Conservation (phyloP, 2,797 vertebrate genomes). For the Acanthurus lineatus region DNA sequence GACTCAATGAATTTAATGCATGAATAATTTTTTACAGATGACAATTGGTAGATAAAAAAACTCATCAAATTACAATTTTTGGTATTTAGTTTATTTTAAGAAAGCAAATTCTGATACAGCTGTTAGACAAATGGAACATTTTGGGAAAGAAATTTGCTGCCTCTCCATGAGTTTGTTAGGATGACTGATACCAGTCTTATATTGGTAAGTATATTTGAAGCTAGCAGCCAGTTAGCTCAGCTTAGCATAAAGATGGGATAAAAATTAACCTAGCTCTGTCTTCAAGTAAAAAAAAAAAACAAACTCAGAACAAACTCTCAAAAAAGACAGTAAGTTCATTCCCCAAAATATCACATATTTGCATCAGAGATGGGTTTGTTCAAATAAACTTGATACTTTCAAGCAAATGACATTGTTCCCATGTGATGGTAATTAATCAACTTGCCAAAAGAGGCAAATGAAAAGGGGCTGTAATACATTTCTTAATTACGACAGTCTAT, state of each 20-base stretch:
- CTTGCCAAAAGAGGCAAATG: slow-evolving; percentile 73
- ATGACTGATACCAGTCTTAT: too few relatives aligned
- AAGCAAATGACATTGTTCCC: slow-evolving; percentile 58
- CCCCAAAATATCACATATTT: background rate
- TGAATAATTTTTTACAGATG: too few relatives aligned
- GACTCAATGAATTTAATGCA: background rate
- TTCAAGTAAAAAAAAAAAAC: too few relatives aligned
- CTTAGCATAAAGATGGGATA: too few relatives aligned
- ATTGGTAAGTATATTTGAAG: too few relatives aligned
- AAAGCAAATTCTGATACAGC: too few relatives aligned
- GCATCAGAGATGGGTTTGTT: slow-evolving; percentile 40
- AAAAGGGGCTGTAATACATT: slow-evolving; percentile 70
- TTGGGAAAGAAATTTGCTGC: too few relatives aligned
- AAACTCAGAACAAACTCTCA: background rate
- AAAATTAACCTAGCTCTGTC: too few relatives aligned
- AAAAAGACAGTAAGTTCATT: background rate
- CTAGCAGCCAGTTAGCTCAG: too few relatives aligned
- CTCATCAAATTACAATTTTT: background rate
- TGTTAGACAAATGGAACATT: too few relatives aligned
- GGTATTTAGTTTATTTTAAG: too few relatives aligned
- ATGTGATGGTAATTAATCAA: slow-evolving; percentile 86
- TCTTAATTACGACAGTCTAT: slow-evolving; percentile 84
- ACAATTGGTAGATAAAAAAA: background rate
- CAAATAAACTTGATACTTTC: slow-evolving; percentile 45
- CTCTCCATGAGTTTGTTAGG: too few relatives aligned